These are phyloP conservation scores for Temnothorax unifasciatus DNA, from an alignment of 2,888 invertebrate genomes.

Conservation along the genomic window DNA sequence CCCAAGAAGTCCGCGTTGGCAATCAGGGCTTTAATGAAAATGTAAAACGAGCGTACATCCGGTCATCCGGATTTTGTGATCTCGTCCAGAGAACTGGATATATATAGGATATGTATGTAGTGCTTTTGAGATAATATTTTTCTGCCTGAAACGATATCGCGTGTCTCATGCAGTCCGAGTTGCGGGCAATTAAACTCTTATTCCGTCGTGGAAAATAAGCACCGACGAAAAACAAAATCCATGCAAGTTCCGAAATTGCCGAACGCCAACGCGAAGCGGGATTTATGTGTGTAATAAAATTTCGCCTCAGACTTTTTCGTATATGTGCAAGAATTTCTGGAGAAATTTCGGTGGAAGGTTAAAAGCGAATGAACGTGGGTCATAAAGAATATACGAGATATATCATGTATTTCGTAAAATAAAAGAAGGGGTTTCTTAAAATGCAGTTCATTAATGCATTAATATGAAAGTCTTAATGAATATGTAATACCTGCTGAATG, in stretches of 20 bases:
- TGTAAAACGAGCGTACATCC: slow-evolving; percentile 61
- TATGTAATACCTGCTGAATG: background rate
- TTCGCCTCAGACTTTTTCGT: background rate
- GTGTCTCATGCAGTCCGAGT: slow-evolving; percentile 1
- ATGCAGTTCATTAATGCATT: background rate
- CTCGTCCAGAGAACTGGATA: slow-evolving; percentile 23
- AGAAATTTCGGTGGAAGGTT: slow-evolving; percentile 23
- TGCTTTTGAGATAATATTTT: slow-evolving; percentile 49
- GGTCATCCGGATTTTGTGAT: slow-evolving; percentile 40
- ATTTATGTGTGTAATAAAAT: slow-evolving; percentile 41
- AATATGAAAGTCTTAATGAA: slow-evolving; percentile 8
- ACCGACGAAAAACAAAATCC: slow-evolving; percentile 7
- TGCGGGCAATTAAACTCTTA: slow-evolving; percentile 29
- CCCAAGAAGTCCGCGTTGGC: slow-evolving; percentile 30
- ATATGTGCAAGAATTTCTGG: background rate
- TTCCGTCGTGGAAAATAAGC: slow-evolving; percentile 29
- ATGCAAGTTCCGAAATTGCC: slow-evolving; percentile 35
- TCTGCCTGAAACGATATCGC: slow-evolving; percentile 46
- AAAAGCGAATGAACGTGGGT: background rate
- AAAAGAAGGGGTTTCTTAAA: background rate
- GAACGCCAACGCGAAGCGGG: slow-evolving; percentile 8
- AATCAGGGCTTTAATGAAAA: slow-evolving; percentile 69
- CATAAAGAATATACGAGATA: slow-evolving; percentile 13
- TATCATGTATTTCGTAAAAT: background rate
- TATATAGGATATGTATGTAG: background rate